These are phyloP conservation scores for Rhadinocentrus ornatus DNA, from an alignment of 2,797 vertebrate species.

Conservation along the genomic window DNA sequence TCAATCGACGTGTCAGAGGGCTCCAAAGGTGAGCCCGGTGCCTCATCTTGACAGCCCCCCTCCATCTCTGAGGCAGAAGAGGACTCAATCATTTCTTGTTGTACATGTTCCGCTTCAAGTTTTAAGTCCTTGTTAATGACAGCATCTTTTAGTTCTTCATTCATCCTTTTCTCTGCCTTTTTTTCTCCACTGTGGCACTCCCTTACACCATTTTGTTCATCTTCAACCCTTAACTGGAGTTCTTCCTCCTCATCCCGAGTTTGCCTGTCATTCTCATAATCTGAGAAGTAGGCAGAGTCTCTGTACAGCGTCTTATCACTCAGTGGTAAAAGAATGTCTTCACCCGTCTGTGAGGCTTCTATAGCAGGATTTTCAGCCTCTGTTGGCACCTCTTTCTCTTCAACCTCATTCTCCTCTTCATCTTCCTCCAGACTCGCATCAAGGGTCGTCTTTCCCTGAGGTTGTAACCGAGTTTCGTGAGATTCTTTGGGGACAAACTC, in stretches of 20 bases:
- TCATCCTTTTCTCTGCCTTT: constrained; percentile 56
- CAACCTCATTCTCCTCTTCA: constrained; percentile 29
- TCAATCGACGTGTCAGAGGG: constrained; percentile 49
- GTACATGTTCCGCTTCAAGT: constrained; percentile 23
- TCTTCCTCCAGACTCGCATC: constrained; percentile 56
- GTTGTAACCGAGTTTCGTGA: constrained; percentile 84
- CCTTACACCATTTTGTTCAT: constrained; percentile 19
- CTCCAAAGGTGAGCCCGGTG: constrained; percentile 50
- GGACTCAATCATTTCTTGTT: constrained; percentile 1
- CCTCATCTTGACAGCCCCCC: constrained; percentile 55
- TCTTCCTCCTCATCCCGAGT: constrained; percentile 77
- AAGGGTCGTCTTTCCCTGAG: constrained; percentile 61
- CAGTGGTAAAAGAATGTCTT: constrained; percentile 78
- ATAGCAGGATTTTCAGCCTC: constrained; percentile 47
- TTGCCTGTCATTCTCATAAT: constrained; percentile 87
- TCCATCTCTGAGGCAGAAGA: constrained; percentile 40
- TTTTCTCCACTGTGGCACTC: constrained; percentile 36
- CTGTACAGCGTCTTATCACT: constrained; percentile 88
- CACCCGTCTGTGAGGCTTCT: constrained; percentile 67
- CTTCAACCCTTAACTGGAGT: constrained; percentile 5
- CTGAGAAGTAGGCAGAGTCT: constrained; percentile 97
- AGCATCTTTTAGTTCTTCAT: constrained; percentile 33
- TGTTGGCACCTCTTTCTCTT: background rate
- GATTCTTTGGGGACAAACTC: constrained; percentile 94
- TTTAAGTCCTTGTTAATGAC: constrained; percentile 49